Evolutionary conservation across 2,113 vertebrate genomes (phyloP), one percentile per base, ranked within the genome.

Genomic region (Acanthisitta chloris): DNA sequence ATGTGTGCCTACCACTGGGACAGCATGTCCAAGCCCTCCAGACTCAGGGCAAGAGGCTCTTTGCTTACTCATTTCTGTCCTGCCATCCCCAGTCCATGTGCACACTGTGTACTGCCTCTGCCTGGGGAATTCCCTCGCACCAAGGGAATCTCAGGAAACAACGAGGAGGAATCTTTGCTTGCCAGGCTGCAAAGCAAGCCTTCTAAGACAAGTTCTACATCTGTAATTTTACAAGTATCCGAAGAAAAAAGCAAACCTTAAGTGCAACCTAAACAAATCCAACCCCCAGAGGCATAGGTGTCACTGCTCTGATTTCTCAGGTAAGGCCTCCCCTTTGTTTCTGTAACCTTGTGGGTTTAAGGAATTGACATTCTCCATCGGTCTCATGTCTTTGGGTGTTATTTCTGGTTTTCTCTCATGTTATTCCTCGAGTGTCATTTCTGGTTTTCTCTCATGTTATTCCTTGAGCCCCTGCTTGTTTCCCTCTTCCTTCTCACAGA

Each of bases 21-120:
- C 92, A 74, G 81, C 78, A 24, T 7, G 59, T 93, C 23, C 43
- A 0, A 74, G 73, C 0, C 1, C 59, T 64, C 69, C 34, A 64
- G 52, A 26, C 43, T 43, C 33, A 4, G 17, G 38, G 73, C 58
- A 80, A 57, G 64, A 86, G 54, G 52, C 9, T 20, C 73, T 65
- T 31, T 23, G 76, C 86, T 91, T 73, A 88, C 69, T 94, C 78
- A 66, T 85, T 73, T 81, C 59, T 72, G 34, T 10, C 16, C 43
- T 29, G 17, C 14, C 20, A 26, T n/a, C n/a, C 61, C 21, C 42
- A 21, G 57, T n/a, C 40, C 36, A 36, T 0, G 9, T 0, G 1
- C 61, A 88, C 40, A 15, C 24, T 4, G 0, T 9, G 69, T 81
- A 10, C 78, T 54, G 67, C 49, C 43, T 31, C 74, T 85, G 52